Conservation (phyloP, 2,113 vertebrate genomes). For the Hippocampus comes region DNA sequence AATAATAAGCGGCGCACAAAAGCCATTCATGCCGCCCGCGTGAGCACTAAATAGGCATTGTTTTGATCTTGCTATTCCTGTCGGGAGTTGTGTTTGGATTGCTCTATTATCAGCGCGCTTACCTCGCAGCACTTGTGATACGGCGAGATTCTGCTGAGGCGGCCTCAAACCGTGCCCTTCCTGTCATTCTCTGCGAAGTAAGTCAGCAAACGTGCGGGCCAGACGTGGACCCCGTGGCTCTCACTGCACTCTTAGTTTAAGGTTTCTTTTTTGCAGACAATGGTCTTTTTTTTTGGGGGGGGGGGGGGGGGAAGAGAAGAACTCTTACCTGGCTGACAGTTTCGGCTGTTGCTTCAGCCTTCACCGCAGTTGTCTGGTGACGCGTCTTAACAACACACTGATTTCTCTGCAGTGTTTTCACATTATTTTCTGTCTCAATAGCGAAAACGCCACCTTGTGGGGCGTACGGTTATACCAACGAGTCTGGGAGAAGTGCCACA, state of each 20-base stretch:
- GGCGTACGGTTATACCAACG: no score
- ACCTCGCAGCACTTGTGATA: conserved; percentile 54
- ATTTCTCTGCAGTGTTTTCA: no score
- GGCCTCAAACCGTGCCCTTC: conserved; percentile 64
- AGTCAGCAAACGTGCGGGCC: conserved; percentile 39
- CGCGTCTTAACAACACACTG: no score
- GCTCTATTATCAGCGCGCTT: conserved; percentile 57
- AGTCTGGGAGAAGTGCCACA: no score
- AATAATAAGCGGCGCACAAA: conserved; percentile 68
- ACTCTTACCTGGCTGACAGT: no score
- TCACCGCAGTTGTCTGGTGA: no score
- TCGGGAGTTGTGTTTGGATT: conserved; percentile 63
- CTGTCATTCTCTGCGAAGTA: conserved; percentile 61
- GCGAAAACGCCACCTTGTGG: no score
- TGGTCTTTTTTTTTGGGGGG: no score
- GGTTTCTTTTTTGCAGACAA: no score
- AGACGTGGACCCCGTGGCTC: conserved; percentile 32
- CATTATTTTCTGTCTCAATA: no score
- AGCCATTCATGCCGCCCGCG: conserved; percentile 58
- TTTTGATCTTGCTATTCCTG: conserved; percentile 66
- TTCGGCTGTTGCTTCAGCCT: no score
- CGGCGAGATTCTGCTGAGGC: conserved; percentile 55
- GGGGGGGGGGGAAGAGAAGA: no score
- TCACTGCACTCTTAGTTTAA: not conserved
- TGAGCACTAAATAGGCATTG: conserved; percentile 66